These are phyloP conservation scores for Ganaspis sp. DNA, from an alignment of 1,140 invertebrate species.

Conservation along the genomic window DNA sequence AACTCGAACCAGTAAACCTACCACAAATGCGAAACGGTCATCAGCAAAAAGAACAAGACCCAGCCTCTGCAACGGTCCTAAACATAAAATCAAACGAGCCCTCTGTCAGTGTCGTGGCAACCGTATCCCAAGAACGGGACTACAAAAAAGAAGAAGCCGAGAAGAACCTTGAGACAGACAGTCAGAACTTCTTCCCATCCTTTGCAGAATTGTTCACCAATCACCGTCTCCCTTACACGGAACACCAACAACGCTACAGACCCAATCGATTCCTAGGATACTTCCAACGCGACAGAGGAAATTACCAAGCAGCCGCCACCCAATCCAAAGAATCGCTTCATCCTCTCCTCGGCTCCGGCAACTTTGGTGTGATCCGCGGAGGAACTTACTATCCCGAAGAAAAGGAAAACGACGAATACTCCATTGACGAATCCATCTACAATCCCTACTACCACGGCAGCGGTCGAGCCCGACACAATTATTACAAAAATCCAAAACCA, in stretches of 20 bases:
- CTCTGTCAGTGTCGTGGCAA: slow-evolving; percentile 31
- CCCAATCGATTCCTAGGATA: slow-evolving; percentile 73
- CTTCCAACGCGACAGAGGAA: slow-evolving; percentile 67
- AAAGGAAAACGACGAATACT: slow-evolving; percentile 77
- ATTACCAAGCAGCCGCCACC: slow-evolving; percentile 58
- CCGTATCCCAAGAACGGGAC: slow-evolving; percentile 35
- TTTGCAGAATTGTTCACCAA: slow-evolving; percentile 75
- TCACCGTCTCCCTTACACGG: slow-evolving; percentile 66
- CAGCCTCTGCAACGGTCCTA: background rate
- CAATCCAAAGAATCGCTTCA: slow-evolving; percentile 59
- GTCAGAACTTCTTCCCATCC: slow-evolving; percentile 76
- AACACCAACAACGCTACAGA: slow-evolving; percentile 69
- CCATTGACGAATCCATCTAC: slow-evolving; percentile 72
- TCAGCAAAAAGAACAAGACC: background rate
- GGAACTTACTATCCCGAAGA: slow-evolving; percentile 88
- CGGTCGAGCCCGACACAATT: slow-evolving; percentile 79
- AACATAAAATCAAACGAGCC: slow-evolving; percentile 35
- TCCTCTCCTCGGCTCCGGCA: slow-evolving; percentile 87
- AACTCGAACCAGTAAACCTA: background rate
- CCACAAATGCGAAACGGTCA: background rate
- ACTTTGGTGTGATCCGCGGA: slow-evolving; percentile 91
- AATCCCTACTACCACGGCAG: slow-evolving; percentile 83
- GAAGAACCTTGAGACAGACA: slow-evolving; percentile 71
- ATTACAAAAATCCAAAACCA: slow-evolving; percentile 76
- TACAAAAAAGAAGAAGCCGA: slow-evolving; percentile 52